Percentiles rank a stretch among this genome's conserved stretches.
Evolutionary conservation across 2,113 vertebrate species (phyloP).

Genomic region (Dasyurus viverrinus): DNA sequence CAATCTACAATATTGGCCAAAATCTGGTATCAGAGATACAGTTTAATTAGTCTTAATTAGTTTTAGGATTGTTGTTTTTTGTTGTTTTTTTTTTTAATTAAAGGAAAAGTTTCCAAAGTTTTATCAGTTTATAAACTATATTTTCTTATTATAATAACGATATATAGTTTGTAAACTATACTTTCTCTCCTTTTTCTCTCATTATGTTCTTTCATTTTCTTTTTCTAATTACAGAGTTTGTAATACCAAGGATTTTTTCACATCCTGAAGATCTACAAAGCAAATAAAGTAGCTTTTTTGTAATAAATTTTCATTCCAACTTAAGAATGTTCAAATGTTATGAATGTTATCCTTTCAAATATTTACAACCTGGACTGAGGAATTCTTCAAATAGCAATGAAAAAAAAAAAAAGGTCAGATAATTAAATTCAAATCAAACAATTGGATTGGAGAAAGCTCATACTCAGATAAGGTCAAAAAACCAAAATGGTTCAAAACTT

Average conservation of each 20-base stretch:
- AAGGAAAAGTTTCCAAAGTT: neutral
- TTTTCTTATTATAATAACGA: neutral
- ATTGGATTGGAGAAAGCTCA: neutral
- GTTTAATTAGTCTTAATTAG: neutral
- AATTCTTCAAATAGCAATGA: constrained; percentile 71
- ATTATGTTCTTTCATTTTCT: neutral
- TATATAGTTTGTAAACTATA: neutral
- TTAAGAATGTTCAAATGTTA: constrained; percentile 39
- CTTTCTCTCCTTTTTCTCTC: neutral
- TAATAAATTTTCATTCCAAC: constrained; percentile 59
- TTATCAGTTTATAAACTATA: neutral
- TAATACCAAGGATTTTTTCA: constrained; percentile 60
- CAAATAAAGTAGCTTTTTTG: constrained; percentile 56
- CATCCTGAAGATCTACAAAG: constrained; percentile 54
- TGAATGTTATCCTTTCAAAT: constrained; percentile 34
- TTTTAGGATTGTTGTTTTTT: neutral
- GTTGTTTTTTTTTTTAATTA: neutral
- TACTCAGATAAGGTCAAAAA: neutral
- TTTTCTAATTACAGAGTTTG: constrained; percentile 57
- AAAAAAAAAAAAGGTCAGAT: constrained; percentile 28
- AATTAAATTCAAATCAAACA: constrained; percentile 9
- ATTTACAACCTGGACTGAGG: constrained; percentile 52
- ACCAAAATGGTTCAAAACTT: neutral
- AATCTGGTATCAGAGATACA: neutral
- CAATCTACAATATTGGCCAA: neutral